These are phyloP conservation scores for Siniperca knerii DNA, from an alignment of 2,113 vertebrate genomes.

Conservation along the genomic window DNA sequence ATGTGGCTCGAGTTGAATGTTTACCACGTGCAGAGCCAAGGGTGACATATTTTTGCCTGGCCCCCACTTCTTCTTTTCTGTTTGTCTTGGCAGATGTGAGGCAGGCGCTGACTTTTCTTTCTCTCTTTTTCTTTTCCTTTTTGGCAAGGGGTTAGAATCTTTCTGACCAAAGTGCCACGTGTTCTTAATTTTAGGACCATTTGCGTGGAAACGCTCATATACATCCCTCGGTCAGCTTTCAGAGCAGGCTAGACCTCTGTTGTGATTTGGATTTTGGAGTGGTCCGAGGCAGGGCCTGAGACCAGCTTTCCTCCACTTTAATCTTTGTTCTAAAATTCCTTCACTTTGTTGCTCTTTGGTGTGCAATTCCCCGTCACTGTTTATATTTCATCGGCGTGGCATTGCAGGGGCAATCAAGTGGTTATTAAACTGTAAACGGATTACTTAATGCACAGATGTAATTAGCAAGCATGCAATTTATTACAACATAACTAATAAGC, in stretches of 20 bases:
- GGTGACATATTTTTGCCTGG: constrained; percentile 80
- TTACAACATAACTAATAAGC: constrained; percentile 42
- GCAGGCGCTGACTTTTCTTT: constrained; percentile 70
- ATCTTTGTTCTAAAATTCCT: constrained; percentile 5
- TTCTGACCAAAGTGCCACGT: constrained; percentile 70
- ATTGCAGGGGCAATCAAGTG: constrained; percentile 15
- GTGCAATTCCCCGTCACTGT: neutral
- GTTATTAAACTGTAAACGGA: constrained; percentile 45
- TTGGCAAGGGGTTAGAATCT: constrained; percentile 64
- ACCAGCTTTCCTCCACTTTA: neutral
- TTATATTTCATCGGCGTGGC: constrained; percentile 12
- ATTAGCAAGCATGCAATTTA: constrained; percentile 28
- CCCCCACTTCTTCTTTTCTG: constrained; percentile 69
- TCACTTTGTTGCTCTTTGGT: constrained; percentile 2
- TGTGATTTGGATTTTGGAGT: constrained; percentile 18
- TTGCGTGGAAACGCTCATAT: constrained; percentile 80
- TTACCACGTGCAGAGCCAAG: constrained; percentile 75
- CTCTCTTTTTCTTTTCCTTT: constrained; percentile 41
- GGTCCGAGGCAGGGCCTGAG: neutral
- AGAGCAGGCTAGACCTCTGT: constrained; percentile 56
- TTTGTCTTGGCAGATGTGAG: constrained; percentile 86
- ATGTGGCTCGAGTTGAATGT: constrained; percentile 69
- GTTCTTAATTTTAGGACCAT: constrained; percentile 79
- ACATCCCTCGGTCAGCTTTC: constrained; percentile 64
- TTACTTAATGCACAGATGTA: constrained; percentile 31